These are phyloP conservation scores for Drosophila burlai DNA, from an alignment of 1,140 invertebrate species.

Conservation along the genomic window DNA sequence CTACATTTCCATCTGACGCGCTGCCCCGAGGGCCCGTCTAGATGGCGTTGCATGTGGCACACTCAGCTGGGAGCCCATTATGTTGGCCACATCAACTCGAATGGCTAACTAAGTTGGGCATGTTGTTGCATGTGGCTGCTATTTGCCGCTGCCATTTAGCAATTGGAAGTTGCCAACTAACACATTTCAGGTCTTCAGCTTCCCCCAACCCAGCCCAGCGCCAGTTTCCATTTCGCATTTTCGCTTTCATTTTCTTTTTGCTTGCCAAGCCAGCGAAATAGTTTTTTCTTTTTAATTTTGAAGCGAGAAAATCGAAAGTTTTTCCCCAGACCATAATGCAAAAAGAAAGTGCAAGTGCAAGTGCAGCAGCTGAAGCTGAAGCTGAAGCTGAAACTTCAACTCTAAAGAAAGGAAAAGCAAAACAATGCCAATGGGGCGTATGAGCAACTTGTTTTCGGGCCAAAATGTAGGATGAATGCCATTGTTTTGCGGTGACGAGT, in stretches of 20 bases:
- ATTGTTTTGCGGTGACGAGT: slow-evolving; percentile 72
- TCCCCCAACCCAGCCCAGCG: slow-evolving; percentile 9
- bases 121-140: slow-evolving; percentile 31
- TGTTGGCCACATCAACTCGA: slow-evolving; percentile 53
- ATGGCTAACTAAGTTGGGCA: slow-evolving; percentile 47
- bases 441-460: slow-evolving; percentile 78
- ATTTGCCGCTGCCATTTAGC: slow-evolving; percentile 43
- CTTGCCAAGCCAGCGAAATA: slow-evolving; percentile 67
- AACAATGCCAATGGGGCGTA: slow-evolving; percentile 80
- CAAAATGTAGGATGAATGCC: slow-evolving; percentile 79
- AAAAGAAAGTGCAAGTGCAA: slow-evolving; percentile 85
- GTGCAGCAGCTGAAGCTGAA: slow-evolving; percentile 51
- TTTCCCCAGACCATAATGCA: slow-evolving; percentile 85
- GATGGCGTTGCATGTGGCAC: slow-evolving; percentile 49
- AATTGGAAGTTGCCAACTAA: slow-evolving; percentile 55
- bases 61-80: slow-evolving; percentile 36
- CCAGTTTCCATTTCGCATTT: slow-evolving; percentile 68
- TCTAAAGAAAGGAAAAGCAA: slow-evolving; percentile 71
- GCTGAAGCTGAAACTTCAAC: slow-evolving; percentile 2
- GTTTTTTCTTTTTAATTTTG: slow-evolving; percentile 39
- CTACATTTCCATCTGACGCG: slow-evolving; percentile 22
- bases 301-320: slow-evolving; percentile 85
- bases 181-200: slow-evolving; percentile 43
- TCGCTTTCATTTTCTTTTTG: slow-evolving; percentile 83
- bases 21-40: slow-evolving; percentile 47